Conservation (phyloP, 2,888 invertebrate species). For the Aphelenchoides bicaudatus region DNA sequence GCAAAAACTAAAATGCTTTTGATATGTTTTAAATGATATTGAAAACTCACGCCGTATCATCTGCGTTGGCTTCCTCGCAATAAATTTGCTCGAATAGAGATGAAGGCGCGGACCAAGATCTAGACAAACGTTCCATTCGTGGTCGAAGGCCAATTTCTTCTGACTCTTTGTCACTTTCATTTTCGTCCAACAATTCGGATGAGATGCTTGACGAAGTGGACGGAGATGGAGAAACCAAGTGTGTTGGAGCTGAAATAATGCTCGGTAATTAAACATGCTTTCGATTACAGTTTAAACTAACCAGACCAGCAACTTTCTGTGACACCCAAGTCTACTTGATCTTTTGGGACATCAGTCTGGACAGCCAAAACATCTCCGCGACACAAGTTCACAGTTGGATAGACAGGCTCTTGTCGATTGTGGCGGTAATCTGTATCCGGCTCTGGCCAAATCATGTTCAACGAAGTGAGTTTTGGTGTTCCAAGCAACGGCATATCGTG, state of each 20-base stretch:
- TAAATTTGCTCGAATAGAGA: neutral
- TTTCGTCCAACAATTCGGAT: neutral
- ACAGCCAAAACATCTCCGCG: slow-evolving; percentile 13
- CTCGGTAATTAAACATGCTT: neutral
- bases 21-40: too few relatives aligned
- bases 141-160: neutral
- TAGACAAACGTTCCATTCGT: neutral
- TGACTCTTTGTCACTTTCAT: neutral
- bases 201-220: neutral
- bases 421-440: neutral
- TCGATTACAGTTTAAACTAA: neutral
- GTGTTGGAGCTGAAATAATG: neutral
- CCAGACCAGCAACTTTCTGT: neutral
- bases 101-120: slow-evolving; percentile 7
- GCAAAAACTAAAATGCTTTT: too few relatives aligned
- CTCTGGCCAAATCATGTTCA: slow-evolving; percentile 13
- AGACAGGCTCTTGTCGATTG: neutral
- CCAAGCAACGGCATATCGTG: too few relatives aligned
- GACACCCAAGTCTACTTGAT: neutral
- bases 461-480: neutral
- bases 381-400: slow-evolving; percentile 7
- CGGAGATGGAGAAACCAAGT: neutral
- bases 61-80: neutral
- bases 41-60: too few relatives aligned
- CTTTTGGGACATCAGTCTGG: neutral